Evolutionary conservation across 2,113 vertebrate species (phyloP), one percentile per base, ranked within the genome.

Genomic region (Elgaria multicarinata): DNA sequence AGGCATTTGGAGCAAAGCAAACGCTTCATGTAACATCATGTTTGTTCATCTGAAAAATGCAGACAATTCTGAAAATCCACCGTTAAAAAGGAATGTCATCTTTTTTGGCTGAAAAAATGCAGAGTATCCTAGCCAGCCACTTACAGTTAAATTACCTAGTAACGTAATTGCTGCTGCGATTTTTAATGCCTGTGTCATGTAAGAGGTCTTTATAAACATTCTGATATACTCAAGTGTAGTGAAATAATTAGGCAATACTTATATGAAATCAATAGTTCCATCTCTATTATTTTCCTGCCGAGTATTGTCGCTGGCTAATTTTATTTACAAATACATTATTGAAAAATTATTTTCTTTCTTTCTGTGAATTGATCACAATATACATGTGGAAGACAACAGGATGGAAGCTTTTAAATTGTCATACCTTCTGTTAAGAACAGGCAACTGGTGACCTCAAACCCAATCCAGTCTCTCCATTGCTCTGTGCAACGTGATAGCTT

Each of bases 1-100:
- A 81, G 71, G 71, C 26, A 0, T 71, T 88, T 92, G 86, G 83
- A 92, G 53, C 46, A 75, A 64, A 91, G 92, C 89, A 72, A 42
- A 46, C 86, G 92, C 85, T 58, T 67, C 22, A 0, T 26, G 13
- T 74, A 7, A 58, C 39, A 2, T 74, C 24, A 22, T 71, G 26
- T 64, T 86, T 77, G 26, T 76, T 87, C 58, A 87, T 16, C 36
- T 66, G 26, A 77, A 66, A 77, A 78, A 42, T 77, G 3, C 46
- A 67, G 4, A 20, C 55, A 91, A 36, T 72, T 87, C 28, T 89
- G 33, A 0, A 26, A 86, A 91, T 14, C 0, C 2, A 58, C 36
- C 87, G 46, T 84, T 55, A 90, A 33, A 76, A 0, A 88, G 79
- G 80, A 69, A 87, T 0, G 50, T n/a, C 75, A 69, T 79, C 58